A percentile compares a stretch with the other conserved stretches of the same genome.
Evolutionary conservation across 2,797 vertebrate genomes (phyloP).

Genomic region (Tangara arthus): DNA sequence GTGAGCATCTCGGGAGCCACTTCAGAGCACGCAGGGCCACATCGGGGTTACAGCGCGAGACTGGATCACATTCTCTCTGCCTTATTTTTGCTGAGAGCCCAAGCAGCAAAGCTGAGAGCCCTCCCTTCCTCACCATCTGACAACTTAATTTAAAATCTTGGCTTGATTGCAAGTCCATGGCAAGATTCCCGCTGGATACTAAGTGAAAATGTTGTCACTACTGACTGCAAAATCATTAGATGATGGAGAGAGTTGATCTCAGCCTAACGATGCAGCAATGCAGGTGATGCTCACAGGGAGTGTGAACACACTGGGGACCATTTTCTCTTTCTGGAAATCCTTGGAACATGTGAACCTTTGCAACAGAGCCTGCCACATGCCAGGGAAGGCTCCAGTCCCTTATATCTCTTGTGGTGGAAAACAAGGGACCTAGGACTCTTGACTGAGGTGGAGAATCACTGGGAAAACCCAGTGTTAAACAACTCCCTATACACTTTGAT

Average conservation of each 20-base stretch:
- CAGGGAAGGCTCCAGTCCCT: background rate
- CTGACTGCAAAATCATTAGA: background rate
- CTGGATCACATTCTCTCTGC: background rate
- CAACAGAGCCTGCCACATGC: background rate
- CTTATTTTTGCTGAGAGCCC: background rate
- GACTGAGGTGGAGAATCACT: background rate
- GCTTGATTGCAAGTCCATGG: constrained; percentile 7
- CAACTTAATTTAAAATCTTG: constrained; percentile 31
- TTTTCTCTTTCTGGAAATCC: background rate
- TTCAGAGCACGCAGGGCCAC: rapidly evolving
- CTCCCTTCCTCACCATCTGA: background rate
- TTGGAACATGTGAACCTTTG: background rate
- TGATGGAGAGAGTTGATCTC: background rate
- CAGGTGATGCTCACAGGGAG: background rate
- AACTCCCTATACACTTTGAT: background rate
- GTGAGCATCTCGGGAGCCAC: background rate
- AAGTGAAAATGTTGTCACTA: background rate
- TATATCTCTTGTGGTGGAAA: background rate
- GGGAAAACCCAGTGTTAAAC: background rate
- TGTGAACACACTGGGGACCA: background rate
- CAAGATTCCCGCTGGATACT: constrained; percentile 1
- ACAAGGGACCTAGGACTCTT: background rate
- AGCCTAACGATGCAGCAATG: background rate
- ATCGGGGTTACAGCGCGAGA: rapidly evolving
- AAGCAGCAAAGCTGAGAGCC: background rate